A percentile compares a stretch with the other conserved stretches of the same genome.
These are phyloP conservation scores for Lasioglossum malachurum DNA, from an alignment of 2,888 invertebrate species.

Conservation along the genomic window DNA sequence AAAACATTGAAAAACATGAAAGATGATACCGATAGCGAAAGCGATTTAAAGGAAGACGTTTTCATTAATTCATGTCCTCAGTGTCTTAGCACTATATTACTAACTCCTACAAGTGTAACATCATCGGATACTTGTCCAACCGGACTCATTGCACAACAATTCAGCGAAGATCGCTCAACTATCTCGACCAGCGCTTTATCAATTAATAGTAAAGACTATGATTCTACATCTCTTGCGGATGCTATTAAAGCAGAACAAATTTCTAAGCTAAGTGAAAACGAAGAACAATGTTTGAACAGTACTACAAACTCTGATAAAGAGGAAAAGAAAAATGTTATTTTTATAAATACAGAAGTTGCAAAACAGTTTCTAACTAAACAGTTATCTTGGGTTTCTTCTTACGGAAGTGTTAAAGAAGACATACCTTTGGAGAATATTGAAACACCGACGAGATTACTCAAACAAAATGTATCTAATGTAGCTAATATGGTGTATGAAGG, in stretches of 20 bases:
- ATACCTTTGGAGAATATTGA: slow-evolving; percentile 89
- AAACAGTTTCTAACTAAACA: slow-evolving; percentile 91
- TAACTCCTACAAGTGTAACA: slow-evolving; percentile 85
- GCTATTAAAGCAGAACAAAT: slow-evolving; percentile 48
- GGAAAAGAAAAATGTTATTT: slow-evolving; percentile 88
- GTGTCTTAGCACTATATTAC: slow-evolving; percentile 83
- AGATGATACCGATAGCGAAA: slow-evolving; percentile 86
- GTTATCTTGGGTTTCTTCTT: slow-evolving; percentile 89
- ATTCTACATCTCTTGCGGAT: slow-evolving; percentile 49
- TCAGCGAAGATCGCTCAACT: slow-evolving; percentile 86
- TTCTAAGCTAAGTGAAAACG: slow-evolving; percentile 59
- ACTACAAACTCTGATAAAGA: slow-evolving; percentile 76
- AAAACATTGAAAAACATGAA: slow-evolving; percentile 86
- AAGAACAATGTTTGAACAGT: slow-evolving; percentile 60
- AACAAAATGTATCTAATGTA: slow-evolving; percentile 91
- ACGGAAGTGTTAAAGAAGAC: slow-evolving; percentile 88
- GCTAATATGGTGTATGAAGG: slow-evolving; percentile 91
- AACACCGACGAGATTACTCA: slow-evolving; percentile 89
- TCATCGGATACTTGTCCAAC: slow-evolving; percentile 89
- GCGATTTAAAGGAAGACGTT: slow-evolving; percentile 87
- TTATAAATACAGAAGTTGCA: slow-evolving; percentile 92
- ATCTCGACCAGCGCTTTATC: slow-evolving; percentile 86
- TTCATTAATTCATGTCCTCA: slow-evolving; percentile 89
- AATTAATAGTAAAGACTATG: slow-evolving; percentile 85
- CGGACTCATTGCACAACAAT: slow-evolving; percentile 87